Evolutionary conservation across 2,888 invertebrate genomes (phyloP).

Genomic region (Protonemura montana): DNA sequence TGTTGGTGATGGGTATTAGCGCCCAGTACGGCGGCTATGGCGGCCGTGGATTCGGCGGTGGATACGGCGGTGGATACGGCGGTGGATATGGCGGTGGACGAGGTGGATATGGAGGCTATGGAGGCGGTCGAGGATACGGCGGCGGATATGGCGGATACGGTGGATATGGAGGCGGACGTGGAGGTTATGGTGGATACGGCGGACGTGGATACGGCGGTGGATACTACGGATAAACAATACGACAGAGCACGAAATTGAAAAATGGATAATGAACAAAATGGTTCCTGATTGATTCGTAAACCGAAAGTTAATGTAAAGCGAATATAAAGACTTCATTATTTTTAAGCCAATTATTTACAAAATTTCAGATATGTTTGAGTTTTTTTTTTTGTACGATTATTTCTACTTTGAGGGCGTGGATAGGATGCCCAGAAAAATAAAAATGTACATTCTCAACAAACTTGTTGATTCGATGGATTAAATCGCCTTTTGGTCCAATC

Average conservation of each 20-base stretch:
- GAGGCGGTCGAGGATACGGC: constrained; percentile 25
- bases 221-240: not conserved
- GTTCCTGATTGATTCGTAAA: not conserved
- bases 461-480: no score
- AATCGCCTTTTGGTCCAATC: no score
- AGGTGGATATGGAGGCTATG: not conserved
- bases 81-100: constrained; percentile 16
- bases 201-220: constrained; percentile 13
- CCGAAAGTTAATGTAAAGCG: not conserved
- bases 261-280: not conserved
- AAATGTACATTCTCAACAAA: not conserved
- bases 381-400: not conserved
- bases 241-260: no score
- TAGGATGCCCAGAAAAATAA: not conserved
- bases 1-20: not conserved
- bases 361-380: not conserved
- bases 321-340: not conserved
- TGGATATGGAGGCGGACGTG: not conserved
- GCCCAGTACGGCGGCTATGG: constrained; percentile 35
- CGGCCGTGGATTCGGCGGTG: constrained; percentile 12
- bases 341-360: not conserved
- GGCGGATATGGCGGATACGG: not conserved
- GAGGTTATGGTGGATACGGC: constrained; percentile 29
- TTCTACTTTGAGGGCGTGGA: not conserved
- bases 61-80: constrained; percentile 21